Conservation (phyloP, 2,797 vertebrate genomes). For the Carduelis carduelis region DNA sequence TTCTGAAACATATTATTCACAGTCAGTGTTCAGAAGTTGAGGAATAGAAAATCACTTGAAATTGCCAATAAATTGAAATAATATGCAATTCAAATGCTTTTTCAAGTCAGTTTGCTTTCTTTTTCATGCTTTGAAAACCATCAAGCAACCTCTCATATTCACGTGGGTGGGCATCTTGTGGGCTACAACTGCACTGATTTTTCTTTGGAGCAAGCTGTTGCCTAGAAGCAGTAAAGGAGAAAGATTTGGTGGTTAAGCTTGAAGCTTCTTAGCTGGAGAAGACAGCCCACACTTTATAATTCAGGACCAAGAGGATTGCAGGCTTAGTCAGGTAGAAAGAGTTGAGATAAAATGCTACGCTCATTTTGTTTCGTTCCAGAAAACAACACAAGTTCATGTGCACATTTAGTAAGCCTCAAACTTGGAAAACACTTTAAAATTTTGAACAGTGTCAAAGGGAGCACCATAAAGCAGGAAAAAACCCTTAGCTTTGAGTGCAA, state of each 20-base stretch:
- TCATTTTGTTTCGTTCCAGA: background rate
- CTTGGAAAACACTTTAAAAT: background rate
- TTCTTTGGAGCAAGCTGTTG: background rate
- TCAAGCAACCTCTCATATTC: background rate
- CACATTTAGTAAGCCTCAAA: background rate
- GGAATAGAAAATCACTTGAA: background rate
- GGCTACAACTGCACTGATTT: background rate
- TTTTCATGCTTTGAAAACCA: background rate
- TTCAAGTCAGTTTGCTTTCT: background rate
- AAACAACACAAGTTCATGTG: background rate
- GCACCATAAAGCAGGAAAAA: background rate
- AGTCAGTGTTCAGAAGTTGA: background rate
- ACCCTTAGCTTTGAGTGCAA: background rate
- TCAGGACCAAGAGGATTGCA: background rate
- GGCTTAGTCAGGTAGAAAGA: background rate
- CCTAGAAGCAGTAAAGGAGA: slow-evolving; percentile 2
- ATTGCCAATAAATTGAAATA: background rate
- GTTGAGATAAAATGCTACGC: background rate
- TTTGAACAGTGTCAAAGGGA: background rate
- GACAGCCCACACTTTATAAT: background rate
- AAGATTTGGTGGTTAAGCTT: background rate
- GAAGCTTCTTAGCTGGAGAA: background rate
- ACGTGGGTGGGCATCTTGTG: background rate
- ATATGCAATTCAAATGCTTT: slow-evolving; percentile 9
- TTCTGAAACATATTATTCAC: background rate